Evolutionary conservation across 2,888 invertebrate genomes (phyloP).

Genomic region (Balanococcus diminutus): DNA sequence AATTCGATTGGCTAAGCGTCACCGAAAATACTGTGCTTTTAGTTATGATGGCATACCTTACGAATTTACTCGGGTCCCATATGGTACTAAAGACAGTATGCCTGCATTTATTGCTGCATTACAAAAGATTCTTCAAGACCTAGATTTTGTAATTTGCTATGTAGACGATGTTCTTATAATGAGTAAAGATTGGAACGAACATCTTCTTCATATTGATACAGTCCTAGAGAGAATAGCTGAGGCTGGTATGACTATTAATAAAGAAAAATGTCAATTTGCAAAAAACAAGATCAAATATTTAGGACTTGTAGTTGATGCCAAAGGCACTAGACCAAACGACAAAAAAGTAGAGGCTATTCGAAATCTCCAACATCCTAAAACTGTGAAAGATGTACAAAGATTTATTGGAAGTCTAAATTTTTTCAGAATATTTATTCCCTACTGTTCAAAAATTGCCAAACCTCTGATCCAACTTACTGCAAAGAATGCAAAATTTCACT

Average conservation of each 20-base stretch:
- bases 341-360: not conserved
- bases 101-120: not conserved
- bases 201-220: too few species aligned
- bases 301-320: too few species aligned
- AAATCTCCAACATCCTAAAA: not conserved
- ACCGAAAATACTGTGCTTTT: too few species aligned
- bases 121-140: not conserved
- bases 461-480: not conserved
- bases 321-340: not conserved
- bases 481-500: not conserved
- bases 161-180: not conserved
- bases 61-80: too few species aligned
- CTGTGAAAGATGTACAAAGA: not conserved
- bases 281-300: too few species aligned
- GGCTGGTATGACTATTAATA: too few species aligned
- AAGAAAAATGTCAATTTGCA: too few species aligned
- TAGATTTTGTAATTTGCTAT: not conserved
- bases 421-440: not conserved
- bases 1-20: too few species aligned
- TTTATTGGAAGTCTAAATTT: constrained; percentile 21
- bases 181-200: too few species aligned
- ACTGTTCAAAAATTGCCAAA: not conserved
- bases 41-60: too few species aligned
- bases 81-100: too few species aligned
- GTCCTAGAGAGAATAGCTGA: too few species aligned